Percentiles rank a stretch among this genome's conserved stretches.
phyloP scores from a whole-genome alignment of 1,140 invertebrate species.

The Goniozus legneri region DNA sequence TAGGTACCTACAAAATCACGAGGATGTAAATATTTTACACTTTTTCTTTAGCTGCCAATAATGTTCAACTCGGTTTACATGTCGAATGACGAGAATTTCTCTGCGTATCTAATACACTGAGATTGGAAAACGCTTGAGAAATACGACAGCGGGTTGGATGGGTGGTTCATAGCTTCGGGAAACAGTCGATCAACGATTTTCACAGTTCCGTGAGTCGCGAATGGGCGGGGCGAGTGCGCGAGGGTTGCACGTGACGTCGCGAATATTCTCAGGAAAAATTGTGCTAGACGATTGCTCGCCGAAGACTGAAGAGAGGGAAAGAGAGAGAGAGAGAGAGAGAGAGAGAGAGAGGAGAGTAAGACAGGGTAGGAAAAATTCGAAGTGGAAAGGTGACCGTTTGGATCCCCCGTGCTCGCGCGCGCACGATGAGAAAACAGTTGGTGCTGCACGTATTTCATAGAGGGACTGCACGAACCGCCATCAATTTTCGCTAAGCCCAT shows the following conservation, averaged over 20 bases:
- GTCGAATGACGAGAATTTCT: too few relatives aligned
- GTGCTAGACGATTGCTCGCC: constrained; percentile 15
- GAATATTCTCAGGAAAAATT: constrained; percentile 24
- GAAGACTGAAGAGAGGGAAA: constrained; percentile 6
- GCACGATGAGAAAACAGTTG: constrained; percentile 12
- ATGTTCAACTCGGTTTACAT: too few relatives aligned
- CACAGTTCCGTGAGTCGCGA: too few relatives aligned
- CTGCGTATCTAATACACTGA: too few relatives aligned
- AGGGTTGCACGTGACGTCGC: constrained; percentile 12
- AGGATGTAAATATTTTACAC: too few relatives aligned
- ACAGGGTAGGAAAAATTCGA: constrained; percentile 1
- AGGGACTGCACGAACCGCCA: constrained; percentile 29
- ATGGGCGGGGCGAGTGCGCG: neutral
- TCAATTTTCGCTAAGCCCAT: constrained; percentile 49
- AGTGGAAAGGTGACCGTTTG: too few relatives aligned
- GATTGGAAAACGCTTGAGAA: too few relatives aligned
- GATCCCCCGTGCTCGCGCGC: neutral
- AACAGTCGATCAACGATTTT: too few relatives aligned
- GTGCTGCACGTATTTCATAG: constrained; percentile 33
- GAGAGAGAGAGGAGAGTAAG: constrained; percentile 5
- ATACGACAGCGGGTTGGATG: too few relatives aligned
- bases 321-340: constrained; percentile 7
- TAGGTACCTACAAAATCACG: too few relatives aligned
- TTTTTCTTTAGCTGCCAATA: too few relatives aligned
- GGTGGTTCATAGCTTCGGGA: too few relatives aligned